Conservation (phyloP, 2,113 vertebrate species). For the Mustelus asterias region DNA sequence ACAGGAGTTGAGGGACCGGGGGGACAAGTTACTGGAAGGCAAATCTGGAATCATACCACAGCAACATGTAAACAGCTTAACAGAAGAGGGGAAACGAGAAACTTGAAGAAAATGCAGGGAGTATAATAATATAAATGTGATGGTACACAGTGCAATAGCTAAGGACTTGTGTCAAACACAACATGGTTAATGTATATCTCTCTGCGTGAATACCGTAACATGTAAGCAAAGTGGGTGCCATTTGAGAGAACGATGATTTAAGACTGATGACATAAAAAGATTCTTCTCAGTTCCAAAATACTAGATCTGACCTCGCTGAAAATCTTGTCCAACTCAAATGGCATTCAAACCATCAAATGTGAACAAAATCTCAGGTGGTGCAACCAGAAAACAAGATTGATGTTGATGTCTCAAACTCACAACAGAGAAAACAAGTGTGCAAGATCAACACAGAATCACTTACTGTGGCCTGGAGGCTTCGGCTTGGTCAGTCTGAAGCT, state of each 20-base stretch:
- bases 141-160: background rate
- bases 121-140: background rate
- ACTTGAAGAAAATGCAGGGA: background rate
- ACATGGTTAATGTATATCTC: background rate
- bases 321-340: background rate
- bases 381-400: background rate
- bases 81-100: background rate
- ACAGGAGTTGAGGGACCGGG: background rate
- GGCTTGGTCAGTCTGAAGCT: constrained; percentile 95
- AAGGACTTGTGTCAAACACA: background rate
- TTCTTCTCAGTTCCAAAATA: background rate
- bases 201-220: background rate
- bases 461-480: constrained; percentile 96
- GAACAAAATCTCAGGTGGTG: background rate
- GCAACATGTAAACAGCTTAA: background rate
- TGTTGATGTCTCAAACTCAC: background rate
- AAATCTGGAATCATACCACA: background rate
- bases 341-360: background rate
- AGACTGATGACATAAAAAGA: background rate
- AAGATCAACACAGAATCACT: constrained; percentile 47
- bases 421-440: background rate
- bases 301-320: background rate
- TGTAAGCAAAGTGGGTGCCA: background rate
- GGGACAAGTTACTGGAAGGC: background rate
- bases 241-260: background rate